A percentile compares a stretch with the other conserved stretches of the same genome.
Conservation (phyloP, 2,113 vertebrate species). For the Gallinago jamesoni region DNA sequence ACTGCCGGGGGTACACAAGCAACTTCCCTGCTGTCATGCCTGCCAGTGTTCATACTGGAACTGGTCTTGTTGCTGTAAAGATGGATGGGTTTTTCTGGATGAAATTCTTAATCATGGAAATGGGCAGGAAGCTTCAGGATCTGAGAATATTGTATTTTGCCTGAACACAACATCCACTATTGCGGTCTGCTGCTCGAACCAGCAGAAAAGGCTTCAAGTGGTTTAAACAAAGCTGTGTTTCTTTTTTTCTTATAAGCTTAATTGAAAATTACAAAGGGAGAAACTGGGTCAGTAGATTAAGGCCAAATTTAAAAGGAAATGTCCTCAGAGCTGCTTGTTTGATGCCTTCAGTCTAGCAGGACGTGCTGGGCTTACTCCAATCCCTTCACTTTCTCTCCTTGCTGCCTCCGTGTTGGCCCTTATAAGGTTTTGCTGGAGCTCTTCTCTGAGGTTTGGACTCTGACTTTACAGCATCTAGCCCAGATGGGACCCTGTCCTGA, state of each 20-base stretch:
- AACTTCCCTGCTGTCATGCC: not conserved
- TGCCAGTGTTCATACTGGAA: not conserved
- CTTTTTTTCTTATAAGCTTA: not conserved
- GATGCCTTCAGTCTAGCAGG: not conserved
- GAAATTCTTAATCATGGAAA: not conserved
- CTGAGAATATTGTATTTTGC: not conserved
- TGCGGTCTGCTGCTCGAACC: not conserved
- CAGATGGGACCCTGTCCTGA: not conserved
- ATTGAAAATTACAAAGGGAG: not conserved
- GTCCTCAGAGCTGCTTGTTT: not conserved
- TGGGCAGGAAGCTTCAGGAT: not conserved
- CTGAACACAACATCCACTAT: not conserved
- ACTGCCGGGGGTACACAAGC: not conserved
- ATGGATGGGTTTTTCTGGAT: not conserved
- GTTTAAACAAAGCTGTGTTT: not conserved
- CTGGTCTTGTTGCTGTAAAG: not conserved
- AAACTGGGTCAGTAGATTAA: not conserved
- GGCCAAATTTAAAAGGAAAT: not conserved
- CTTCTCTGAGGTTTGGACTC: not conserved
- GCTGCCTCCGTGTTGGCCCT: rapidly evolving
- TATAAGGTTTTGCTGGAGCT: not conserved
- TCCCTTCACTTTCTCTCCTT: not conserved
- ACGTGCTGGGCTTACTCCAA: rapidly evolving
- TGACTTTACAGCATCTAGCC: not conserved
- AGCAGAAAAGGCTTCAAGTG: not conserved